Evolutionary conservation across 2,113 vertebrate species (phyloP), one percentile per base, ranked within the genome.

Genomic region (Trochalopteron elliotii): DNA sequence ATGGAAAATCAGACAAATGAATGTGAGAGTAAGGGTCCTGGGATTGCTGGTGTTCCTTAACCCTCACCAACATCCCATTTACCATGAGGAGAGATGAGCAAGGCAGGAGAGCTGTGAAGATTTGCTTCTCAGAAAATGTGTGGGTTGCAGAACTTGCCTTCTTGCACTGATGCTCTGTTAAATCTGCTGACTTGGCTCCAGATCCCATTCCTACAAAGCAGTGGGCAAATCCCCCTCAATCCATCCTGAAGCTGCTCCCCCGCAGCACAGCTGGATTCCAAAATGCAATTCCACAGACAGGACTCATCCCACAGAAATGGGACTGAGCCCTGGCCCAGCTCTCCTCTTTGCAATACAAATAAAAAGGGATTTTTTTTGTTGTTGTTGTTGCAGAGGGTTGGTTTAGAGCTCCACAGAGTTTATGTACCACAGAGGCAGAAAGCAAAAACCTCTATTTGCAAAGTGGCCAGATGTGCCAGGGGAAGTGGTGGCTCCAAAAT

Each of bases 231-330:
- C 12, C 24, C 49, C 59, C 14, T 52, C 33, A 20, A 0, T 42
- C 55, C 47, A 74, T 30, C 61, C n/a, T 1, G 2, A 25, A 72
- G 21, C 67, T 90, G 45, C 60, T 50, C 27, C 23, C 47, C 24
- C 15, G 3, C 19, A 5, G 22, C 40, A 6, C 35, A 17, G 52
- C 53, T 1, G 0, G 50, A 24, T 1, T 2, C 47, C 8, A 37
- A 28, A 45, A 20, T 7, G 11, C 3, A 12, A 20, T 59, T 42
- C 35, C 15, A 15, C 19, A 40, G 44, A 7, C 18, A 1, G 53
- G 13, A 12, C 0, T 1, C 10, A 7, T 42, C 11, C 53, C 28
- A 6, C 6, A 6, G 65, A 18, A 44, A 7, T 1, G 2, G 16
- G 52, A 14, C 18, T 25, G 74, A 23, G 63, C 50, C 47, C 35